These are phyloP conservation scores for Aphrophora alni DNA, from an alignment of 2,888 invertebrate species.

Conservation along the genomic window DNA sequence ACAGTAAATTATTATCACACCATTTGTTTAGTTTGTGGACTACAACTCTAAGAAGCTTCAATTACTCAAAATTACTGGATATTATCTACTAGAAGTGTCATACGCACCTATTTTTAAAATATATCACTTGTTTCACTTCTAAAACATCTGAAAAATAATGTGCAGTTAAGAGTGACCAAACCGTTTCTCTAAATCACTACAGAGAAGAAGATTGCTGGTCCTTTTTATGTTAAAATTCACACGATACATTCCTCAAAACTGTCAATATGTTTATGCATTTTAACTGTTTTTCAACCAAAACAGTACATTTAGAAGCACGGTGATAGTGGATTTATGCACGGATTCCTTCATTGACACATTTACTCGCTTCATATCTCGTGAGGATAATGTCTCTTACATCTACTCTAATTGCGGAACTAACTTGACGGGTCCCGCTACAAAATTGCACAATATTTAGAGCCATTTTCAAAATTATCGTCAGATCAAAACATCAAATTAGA, in stretches of 20 bases:
- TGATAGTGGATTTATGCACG: too few species aligned
- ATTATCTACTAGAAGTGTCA: conserved; percentile 36
- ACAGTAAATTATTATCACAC: conserved; percentile 30
- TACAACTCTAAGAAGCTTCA: conserved; percentile 38
- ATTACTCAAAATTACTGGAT: conserved; percentile 44
- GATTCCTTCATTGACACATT: conserved; percentile 53
- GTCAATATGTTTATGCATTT: too few species aligned
- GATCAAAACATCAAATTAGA: neutral
- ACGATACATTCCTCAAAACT: too few species aligned
- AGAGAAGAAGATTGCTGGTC: too few species aligned
- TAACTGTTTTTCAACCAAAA: too few species aligned
- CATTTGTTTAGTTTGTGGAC: conserved; percentile 38
- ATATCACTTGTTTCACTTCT: conserved; percentile 42
- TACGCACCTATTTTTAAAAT: conserved; percentile 40
- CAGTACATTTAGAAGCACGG: too few species aligned
- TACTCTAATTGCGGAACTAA: conserved; percentile 54
- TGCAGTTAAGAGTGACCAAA: conserved; percentile 24
- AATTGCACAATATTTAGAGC: too few species aligned
- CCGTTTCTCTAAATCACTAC: conserved; percentile 13
- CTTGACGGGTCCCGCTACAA: conserved; percentile 51
- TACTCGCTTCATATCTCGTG: conserved; percentile 51
- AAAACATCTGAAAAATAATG: conserved; percentile 2
- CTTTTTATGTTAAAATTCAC: too few species aligned
- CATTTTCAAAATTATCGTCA: too few species aligned
- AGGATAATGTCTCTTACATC: conserved; percentile 48